These are phyloP conservation scores for Dorcus hopei DNA, from an alignment of 2,888 invertebrate genomes.

Conservation along the genomic window DNA sequence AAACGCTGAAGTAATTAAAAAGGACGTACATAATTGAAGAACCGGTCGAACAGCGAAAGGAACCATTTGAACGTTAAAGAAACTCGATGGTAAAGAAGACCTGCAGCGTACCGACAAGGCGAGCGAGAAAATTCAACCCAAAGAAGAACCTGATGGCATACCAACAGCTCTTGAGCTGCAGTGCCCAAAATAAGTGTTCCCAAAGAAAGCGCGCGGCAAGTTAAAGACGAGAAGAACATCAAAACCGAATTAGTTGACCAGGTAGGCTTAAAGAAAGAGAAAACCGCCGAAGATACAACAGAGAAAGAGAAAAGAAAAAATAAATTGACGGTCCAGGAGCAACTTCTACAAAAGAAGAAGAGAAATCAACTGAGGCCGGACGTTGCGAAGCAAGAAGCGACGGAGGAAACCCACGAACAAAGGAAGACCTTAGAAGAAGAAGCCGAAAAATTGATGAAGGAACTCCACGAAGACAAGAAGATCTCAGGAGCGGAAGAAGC, in stretches of 20 bases:
- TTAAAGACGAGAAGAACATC: not conserved
- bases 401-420: constrained; percentile 8
- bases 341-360: not conserved
- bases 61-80: constrained; percentile 5
- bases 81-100: constrained; percentile 9
- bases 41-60: not conserved
- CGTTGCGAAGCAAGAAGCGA: constrained; percentile 29
- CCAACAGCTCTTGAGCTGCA: not conserved
- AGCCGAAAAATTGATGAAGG: constrained; percentile 14
- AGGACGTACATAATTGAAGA: constrained; percentile 5
- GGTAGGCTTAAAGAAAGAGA: not conserved
- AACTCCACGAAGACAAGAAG: not conserved
- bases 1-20: constrained; percentile 13
- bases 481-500: not conserved
- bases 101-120: not conserved
- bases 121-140: not conserved
- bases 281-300: not conserved
- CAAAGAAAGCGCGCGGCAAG: not conserved
- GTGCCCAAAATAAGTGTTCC: constrained; percentile 6
- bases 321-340: not conserved
- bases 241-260: constrained; percentile 6
- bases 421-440: constrained; percentile 7
- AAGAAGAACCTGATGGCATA: not conserved
- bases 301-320: constrained; percentile 5
- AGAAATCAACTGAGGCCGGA: constrained; percentile 18